Evolutionary conservation across 2,113 vertebrate species (phyloP), one percentile per base, ranked within the genome.

Genomic region (Upupa epops): DNA sequence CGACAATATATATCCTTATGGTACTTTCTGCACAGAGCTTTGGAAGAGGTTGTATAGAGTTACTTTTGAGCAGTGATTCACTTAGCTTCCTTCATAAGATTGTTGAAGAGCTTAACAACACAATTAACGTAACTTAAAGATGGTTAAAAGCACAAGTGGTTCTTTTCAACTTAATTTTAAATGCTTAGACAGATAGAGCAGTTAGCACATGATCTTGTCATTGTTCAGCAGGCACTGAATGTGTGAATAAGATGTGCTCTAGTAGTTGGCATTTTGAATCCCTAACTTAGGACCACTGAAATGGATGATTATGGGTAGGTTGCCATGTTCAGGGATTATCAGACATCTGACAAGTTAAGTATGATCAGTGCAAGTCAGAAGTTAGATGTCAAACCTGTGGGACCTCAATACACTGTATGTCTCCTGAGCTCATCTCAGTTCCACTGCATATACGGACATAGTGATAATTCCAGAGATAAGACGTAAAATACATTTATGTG

Each of bases 81-180:
- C 86, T 88, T 69, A 78, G 88, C 54, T 94, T 82, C 84, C 70
- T 95, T 92, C 71, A 42, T 79, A 89, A 88, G 61, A 77, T 64
- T 78, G 91, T 96, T 93, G 89, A 96, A 96, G 91, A 91, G 83
- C 89, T 92, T 94, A 91, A 88, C 89, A 90, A 56, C 0, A 45
- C 94, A 91, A 92, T 96, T 96, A 93, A 86, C 90, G 89, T 95
- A 92, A 93, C 95, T 95, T 94, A 95, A 94, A 76, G 89, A 80
- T 84, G 88, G 89, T 93, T 95, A 95, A 94, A 92, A 90, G 89
- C 88, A 93, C 63, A 83, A 83, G 76, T 96, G 85, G 86, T 92
- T 95, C 70, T 93, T 95, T 91, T 92, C 91, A 95, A 92, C 83
- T 90, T 76, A 83, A 84, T 92, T 95, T 93, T 85, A 95, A 95